Evolutionary conservation across 2,888 invertebrate species (phyloP).

Genomic region (Anoncus sp.): DNA sequence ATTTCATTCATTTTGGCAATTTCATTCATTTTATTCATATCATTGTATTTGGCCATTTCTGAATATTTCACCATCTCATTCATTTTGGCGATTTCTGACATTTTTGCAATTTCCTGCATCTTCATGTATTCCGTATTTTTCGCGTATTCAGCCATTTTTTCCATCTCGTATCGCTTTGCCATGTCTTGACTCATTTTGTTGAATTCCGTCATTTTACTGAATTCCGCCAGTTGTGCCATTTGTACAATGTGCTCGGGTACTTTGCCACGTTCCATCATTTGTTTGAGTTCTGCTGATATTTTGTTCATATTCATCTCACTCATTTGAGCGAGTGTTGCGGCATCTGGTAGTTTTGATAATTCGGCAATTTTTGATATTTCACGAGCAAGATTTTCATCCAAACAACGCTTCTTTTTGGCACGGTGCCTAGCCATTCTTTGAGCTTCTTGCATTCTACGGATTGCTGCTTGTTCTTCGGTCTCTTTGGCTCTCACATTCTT

Average conservation of each 20-base stretch:
- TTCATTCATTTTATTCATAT: constrained; percentile 80
- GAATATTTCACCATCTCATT: constrained; percentile 81
- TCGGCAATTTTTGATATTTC: constrained; percentile 82
- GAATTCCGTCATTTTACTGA: constrained; percentile 81
- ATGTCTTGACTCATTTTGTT: constrained; percentile 81
- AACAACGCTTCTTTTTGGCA: constrained; percentile 81
- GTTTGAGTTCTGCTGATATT: constrained; percentile 81
- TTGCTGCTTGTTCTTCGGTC: constrained; percentile 80
- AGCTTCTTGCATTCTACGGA: constrained; percentile 81
- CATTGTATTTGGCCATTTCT: constrained; percentile 81
- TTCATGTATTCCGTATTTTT: constrained; percentile 81
- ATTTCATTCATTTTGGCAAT: constrained; percentile 79
- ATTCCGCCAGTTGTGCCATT: constrained; percentile 82
- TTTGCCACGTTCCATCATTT: constrained; percentile 82
- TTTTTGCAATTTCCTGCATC: constrained; percentile 81
- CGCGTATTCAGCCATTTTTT: constrained; percentile 81
- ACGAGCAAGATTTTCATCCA: constrained; percentile 81
- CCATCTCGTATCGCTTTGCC: constrained; percentile 81
- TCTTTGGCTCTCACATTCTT: constrained; percentile 81
- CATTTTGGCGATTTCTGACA: constrained; percentile 81
- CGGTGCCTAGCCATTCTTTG: constrained; percentile 82
- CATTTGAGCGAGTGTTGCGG: constrained; percentile 81
- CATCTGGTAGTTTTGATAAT: constrained; percentile 81
- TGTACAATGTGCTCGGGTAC: constrained; percentile 82
- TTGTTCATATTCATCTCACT: constrained; percentile 82